Conservation (phyloP, 2,888 invertebrate species). For the Acrobasis suavella region DNA sequence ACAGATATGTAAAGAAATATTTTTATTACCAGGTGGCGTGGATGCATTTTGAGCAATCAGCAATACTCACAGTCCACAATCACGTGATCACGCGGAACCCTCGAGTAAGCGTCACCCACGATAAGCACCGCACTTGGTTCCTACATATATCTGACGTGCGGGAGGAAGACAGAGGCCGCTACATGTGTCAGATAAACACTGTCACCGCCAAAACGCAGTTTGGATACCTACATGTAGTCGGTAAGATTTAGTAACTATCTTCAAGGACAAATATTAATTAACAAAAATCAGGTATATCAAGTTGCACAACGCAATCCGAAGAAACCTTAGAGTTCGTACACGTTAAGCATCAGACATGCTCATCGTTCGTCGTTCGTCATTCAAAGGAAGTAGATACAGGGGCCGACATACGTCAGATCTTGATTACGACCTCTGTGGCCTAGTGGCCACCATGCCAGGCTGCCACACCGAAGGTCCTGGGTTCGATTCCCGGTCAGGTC, state of each 20-base stretch:
- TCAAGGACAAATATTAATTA: no score
- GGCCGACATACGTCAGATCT: no score
- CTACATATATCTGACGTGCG: constrained; percentile 96
- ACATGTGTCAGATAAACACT: constrained; percentile 97
- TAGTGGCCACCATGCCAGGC: no score
- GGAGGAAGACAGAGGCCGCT: constrained; percentile 94
- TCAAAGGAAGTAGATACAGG: no score
- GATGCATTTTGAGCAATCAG: constrained; percentile 97
- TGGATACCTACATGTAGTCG: constrained; percentile 95
- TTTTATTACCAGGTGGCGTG: constrained; percentile 90
- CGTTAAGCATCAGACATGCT: no score
- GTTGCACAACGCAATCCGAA: no score
- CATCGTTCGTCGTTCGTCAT: no score
- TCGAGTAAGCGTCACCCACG: constrained; percentile 94
- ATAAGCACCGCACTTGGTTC: constrained; percentile 96
- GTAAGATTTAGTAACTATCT: constrained; percentile 77
- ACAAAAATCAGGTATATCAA: no score
- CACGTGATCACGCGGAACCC: constrained; percentile 97
- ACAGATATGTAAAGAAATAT: constrained; percentile 1
- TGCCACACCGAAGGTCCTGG: no score
- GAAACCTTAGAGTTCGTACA: no score
- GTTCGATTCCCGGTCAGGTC: no score
- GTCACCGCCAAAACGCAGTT: constrained; percentile 96
- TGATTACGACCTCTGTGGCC: no score
- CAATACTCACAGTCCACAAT: constrained; percentile 95